A percentile compares a stretch with the other conserved stretches of the same genome.
These are phyloP conservation scores for Tragulus kanchil DNA, from an alignment of 2,113 vertebrate species.

Conservation along the genomic window DNA sequence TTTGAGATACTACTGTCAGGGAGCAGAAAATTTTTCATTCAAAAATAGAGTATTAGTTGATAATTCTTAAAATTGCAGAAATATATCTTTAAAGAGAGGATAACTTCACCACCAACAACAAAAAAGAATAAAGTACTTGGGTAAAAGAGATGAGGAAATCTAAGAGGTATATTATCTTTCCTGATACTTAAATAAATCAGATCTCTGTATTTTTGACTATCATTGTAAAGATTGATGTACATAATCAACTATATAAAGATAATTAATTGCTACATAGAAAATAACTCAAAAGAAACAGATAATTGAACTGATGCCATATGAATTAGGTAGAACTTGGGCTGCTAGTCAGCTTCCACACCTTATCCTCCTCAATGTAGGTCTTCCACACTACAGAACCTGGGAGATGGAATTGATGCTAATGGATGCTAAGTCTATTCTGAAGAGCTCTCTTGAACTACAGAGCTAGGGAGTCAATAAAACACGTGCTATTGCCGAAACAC, in stretches of 20 bases:
- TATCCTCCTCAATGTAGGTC: background rate
- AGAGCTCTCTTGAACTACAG: background rate
- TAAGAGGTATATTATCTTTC: rapidly evolving
- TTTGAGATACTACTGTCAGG: background rate
- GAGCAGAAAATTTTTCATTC: background rate
- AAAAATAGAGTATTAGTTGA: background rate
- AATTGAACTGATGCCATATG: no score
- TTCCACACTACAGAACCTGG: background rate
- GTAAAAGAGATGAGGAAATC: background rate
- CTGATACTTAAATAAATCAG: background rate
- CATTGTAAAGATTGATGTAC: background rate
- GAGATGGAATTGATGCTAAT: background rate
- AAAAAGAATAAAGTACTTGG: background rate
- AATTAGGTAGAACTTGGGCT: background rate
- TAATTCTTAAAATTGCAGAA: background rate
- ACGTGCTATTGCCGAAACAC: background rate
- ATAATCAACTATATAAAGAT: background rate
- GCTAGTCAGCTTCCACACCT: background rate
- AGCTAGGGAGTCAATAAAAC: background rate
- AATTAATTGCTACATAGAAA: background rate
- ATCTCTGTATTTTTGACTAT: background rate
- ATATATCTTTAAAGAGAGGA: background rate
- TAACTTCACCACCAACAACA: background rate
- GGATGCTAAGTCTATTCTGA: background rate
- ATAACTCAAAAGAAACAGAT: background rate